A percentile compares a stretch with the other conserved stretches of the same genome.
Evolutionary conservation across 2,797 vertebrate species (phyloP).

Genomic region (Iguana delicatissima): DNA sequence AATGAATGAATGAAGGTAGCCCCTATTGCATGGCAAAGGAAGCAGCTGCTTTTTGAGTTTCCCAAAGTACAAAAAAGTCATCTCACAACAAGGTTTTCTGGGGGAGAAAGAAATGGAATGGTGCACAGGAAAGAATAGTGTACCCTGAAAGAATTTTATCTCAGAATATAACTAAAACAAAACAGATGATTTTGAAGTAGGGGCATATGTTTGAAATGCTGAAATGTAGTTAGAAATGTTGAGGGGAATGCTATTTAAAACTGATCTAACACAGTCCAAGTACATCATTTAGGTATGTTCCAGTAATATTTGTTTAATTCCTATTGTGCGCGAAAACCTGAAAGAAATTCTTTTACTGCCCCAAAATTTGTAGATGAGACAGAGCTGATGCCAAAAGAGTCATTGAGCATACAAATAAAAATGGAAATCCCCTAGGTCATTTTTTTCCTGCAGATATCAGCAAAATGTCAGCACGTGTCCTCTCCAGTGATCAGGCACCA

Average conservation of each 20-base stretch:
- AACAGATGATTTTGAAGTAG: not conserved
- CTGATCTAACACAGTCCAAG: not conserved
- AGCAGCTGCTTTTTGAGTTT: not conserved
- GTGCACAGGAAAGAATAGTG: too few relatives aligned
- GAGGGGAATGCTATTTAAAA: not conserved
- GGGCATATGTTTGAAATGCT: not conserved
- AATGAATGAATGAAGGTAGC: not conserved
- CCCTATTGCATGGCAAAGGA: not conserved
- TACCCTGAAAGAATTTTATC: not conserved
- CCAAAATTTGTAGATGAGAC: constrained; percentile 28
- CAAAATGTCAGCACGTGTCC: constrained; percentile 9
- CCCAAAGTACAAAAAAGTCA: not conserved
- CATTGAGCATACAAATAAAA: not conserved
- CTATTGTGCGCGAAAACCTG: not conserved
- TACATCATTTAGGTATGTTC: constrained; percentile 1
- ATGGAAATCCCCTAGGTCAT: not conserved
- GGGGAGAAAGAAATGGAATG: too few relatives aligned
- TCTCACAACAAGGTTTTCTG: not conserved
- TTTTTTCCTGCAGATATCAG: constrained; percentile 12
- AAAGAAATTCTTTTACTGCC: not conserved
- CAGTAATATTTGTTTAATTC: constrained; percentile 20
- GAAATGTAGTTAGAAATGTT: too few relatives aligned
- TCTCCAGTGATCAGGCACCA: constrained; percentile 47
- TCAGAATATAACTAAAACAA: not conserved
- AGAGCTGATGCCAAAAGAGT: not conserved